Evolutionary conservation across 2,888 invertebrate genomes (phyloP).

Genomic region (Adela reaumurella): DNA sequence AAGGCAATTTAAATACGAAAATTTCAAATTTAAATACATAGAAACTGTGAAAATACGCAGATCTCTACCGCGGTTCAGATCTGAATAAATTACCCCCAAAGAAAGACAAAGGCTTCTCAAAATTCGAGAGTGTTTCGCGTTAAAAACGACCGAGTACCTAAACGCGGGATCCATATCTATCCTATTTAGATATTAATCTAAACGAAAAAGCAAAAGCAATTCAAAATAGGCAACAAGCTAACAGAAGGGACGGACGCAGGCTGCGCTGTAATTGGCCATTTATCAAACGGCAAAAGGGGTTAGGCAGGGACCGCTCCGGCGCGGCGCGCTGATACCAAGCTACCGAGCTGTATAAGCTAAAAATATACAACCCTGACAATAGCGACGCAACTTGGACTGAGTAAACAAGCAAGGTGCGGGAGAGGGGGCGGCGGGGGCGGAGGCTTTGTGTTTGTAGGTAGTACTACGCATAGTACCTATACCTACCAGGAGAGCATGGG

Average conservation of each 20-base stretch:
- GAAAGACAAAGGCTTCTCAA: slow-evolving; percentile 17
- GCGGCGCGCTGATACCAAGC: background rate
- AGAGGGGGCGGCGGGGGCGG: background rate
- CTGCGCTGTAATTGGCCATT: slow-evolving; percentile 55
- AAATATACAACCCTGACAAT: background rate
- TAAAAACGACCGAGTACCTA: slow-evolving; percentile 55
- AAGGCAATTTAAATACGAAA: too few species aligned
- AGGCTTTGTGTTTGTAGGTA: too few species aligned
- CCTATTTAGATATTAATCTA: slow-evolving; percentile 59
- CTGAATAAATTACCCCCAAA: slow-evolving; percentile 36
- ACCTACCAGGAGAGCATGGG: too few species aligned
- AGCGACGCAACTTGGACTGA: background rate
- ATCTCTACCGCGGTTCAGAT: slow-evolving; percentile 21
- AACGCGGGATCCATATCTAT: slow-evolving; percentile 51
- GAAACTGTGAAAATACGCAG: too few species aligned
- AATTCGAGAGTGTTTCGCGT: slow-evolving; percentile 41
- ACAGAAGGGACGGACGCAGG: slow-evolving; percentile 48
- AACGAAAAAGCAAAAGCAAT: slow-evolving; percentile 58
- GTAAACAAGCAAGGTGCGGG: background rate
- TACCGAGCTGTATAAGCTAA: background rate
- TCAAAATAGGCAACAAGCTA: slow-evolving; percentile 58
- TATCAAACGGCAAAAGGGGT: slow-evolving; percentile 57
- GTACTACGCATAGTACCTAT: too few species aligned
- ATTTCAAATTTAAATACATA: too few species aligned
- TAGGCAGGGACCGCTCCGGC: slow-evolving; percentile 26